These are phyloP conservation scores for Hipposideros armiger DNA, from an alignment of 2,113 vertebrate species.

Conservation along the genomic window DNA sequence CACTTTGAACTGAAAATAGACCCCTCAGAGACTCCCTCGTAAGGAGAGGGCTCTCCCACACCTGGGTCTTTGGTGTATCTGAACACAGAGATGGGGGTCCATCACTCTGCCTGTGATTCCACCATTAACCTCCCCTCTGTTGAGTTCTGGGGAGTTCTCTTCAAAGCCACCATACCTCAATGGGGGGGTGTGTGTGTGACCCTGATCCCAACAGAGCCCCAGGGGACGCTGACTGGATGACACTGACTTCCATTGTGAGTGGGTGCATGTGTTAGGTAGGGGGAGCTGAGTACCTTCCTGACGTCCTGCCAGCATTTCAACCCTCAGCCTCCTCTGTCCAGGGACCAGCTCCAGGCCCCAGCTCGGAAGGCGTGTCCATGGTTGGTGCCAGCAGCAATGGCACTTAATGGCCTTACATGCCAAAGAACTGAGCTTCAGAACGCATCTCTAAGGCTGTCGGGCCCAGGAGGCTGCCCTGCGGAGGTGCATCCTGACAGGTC, in stretches of 20 bases:
- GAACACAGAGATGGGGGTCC: not conserved
- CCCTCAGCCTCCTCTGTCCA: not conserved
- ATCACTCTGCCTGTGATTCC: not conserved
- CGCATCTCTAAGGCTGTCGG: accelerated
- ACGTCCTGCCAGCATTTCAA: not conserved
- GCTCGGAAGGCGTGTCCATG: accelerated
- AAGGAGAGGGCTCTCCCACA: not conserved
- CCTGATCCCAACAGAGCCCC: no score
- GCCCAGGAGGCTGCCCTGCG: not conserved
- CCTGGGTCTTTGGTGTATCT: not conserved
- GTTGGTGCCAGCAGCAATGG: not conserved
- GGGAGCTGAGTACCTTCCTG: no score
- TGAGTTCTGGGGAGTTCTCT: not conserved
- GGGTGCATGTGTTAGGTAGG: not conserved
- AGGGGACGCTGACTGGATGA: not conserved
- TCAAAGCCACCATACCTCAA: not conserved
- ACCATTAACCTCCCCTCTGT: not conserved
- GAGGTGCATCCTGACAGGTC: not conserved
- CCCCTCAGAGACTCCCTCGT: not conserved
- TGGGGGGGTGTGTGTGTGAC: not conserved
- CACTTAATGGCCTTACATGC: not conserved
- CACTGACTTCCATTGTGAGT: not conserved
- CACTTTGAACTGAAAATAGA: not conserved
- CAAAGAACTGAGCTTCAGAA: not conserved
- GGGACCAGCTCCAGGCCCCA: not conserved